Evolutionary conservation across 2,113 vertebrate species (phyloP).

Genomic region (Dendrocopos noguchii): DNA sequence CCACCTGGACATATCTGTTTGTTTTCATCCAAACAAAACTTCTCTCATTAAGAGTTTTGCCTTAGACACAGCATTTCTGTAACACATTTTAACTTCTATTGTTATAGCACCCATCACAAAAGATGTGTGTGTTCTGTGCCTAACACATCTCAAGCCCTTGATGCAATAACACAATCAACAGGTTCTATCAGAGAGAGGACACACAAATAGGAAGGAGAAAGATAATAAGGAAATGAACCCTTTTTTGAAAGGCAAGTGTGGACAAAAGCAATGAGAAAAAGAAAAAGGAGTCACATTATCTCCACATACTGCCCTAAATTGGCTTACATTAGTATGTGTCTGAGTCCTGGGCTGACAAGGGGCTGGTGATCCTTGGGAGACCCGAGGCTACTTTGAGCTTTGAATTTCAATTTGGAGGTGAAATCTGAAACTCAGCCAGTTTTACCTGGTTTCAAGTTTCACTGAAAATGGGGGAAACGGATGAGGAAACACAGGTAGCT

Average conservation of each 20-base stretch:
- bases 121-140: neutral
- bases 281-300: neutral
- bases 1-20: neutral
- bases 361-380: slow-evolving; percentile 39
- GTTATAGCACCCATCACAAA: neutral
- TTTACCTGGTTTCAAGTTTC: slow-evolving; percentile 52
- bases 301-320: neutral
- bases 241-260: neutral
- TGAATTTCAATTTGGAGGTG: slow-evolving; percentile 42
- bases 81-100: neutral
- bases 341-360: neutral
- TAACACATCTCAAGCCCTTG: neutral
- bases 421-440: slow-evolving; percentile 1
- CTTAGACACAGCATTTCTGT: neutral
- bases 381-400: neutral
- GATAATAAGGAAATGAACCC: neutral
- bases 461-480: neutral
- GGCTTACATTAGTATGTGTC: neutral
- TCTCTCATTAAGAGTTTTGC: neutral
- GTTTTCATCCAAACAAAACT: slow-evolving; percentile 1
- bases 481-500: neutral
- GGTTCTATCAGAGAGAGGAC: neutral
- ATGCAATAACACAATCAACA: neutral
- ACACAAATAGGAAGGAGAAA: neutral
- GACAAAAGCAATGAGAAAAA: neutral